Percentiles rank a stretch among this genome's conserved stretches.
phyloP scores from a whole-genome alignment of 2,888 invertebrate species.

The Drosophila antonietae region DNA sequence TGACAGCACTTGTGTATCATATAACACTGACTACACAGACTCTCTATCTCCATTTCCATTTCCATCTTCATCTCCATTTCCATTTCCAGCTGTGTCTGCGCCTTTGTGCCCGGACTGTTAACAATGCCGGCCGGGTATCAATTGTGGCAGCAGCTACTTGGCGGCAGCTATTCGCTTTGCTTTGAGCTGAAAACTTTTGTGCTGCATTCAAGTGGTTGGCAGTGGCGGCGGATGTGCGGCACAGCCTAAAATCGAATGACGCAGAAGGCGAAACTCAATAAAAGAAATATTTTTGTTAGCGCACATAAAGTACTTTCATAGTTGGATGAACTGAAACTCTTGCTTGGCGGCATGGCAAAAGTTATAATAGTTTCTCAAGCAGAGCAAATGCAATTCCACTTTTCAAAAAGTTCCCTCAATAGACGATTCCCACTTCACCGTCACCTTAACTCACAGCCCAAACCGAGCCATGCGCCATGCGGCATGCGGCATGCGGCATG shows the following conservation, averaged over 20 bases:
- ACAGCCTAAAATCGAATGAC: constrained; percentile 59
- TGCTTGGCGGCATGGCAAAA: constrained; percentile 58
- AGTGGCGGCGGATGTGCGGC: constrained; percentile 29
- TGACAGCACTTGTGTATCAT: constrained; percentile 33
- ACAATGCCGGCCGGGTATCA: constrained; percentile 65
- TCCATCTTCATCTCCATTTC: constrained; percentile 16
- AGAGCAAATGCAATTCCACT: constrained; percentile 79
- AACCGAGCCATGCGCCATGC: constrained; percentile 4
- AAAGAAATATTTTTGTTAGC: constrained; percentile 80
- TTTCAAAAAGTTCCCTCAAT: constrained; percentile 68
- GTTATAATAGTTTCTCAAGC: constrained; percentile 78
- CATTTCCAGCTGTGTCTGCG: constrained; percentile 30
- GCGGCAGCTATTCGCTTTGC: constrained; percentile 25
- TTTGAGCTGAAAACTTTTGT: constrained; percentile 50
- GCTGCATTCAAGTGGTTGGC: constrained; percentile 40
- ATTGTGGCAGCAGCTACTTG: constrained; percentile 57
- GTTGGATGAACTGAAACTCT: constrained; percentile 70
- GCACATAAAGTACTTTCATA: constrained; percentile 78
- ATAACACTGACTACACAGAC: constrained; percentile 23
- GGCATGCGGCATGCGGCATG: constrained; percentile 18
- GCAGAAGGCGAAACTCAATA: constrained; percentile 67
- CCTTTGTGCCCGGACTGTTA: constrained; percentile 56
- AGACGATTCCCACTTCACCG: constrained; percentile 27
- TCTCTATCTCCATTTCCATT: constrained; percentile 13
- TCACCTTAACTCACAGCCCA: constrained; percentile 16